A percentile compares a stretch with the other conserved stretches of the same genome.
These are phyloP conservation scores for Drosophila mulleri DNA, from an alignment of 2,888 invertebrate species.

Conservation along the genomic window DNA sequence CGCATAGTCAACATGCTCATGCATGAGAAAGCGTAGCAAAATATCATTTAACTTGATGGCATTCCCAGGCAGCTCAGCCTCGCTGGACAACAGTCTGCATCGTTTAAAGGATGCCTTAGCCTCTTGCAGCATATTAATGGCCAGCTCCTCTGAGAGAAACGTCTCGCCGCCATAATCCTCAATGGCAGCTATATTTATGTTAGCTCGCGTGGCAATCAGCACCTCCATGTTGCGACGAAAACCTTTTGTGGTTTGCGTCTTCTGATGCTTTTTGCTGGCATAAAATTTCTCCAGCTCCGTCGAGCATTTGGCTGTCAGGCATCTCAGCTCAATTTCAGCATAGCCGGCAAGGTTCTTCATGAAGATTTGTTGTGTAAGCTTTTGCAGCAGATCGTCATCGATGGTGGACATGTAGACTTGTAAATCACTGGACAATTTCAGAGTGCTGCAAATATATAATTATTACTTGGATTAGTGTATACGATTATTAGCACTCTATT, in stretches of 20 bases:
- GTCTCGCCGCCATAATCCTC: constrained; percentile 99
- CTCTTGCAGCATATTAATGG: constrained; percentile 95
- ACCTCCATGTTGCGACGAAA: constrained; percentile 96
- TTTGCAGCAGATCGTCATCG: constrained; percentile 91
- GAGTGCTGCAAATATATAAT: constrained; percentile 86
- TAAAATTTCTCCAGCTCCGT: constrained; percentile 94
- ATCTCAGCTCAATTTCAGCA: constrained; percentile 91
- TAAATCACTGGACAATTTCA: constrained; percentile 90
- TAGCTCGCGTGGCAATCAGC: constrained; percentile 94
- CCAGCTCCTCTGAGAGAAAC: constrained; percentile 97
- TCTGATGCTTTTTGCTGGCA: constrained; percentile 96
- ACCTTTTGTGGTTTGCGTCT: constrained; percentile 97
- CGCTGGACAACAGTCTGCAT: constrained; percentile 93
- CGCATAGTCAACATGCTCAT: constrained; percentile 98
- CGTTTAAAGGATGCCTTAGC: constrained; percentile 95
- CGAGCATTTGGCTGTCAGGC: constrained; percentile 91
- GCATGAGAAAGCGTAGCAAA: constrained; percentile 92
- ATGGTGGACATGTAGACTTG: constrained; percentile 91
- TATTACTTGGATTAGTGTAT: not conserved
- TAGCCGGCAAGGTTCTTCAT: constrained; percentile 92
- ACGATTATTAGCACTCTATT: not conserved
- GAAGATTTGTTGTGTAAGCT: constrained; percentile 92
- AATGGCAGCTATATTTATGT: constrained; percentile 96
- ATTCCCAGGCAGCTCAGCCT: constrained; percentile 91
- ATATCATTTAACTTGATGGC: constrained; percentile 93